Conservation (phyloP, 2,113 vertebrate genomes). For the Seriola rivoliana region DNA sequence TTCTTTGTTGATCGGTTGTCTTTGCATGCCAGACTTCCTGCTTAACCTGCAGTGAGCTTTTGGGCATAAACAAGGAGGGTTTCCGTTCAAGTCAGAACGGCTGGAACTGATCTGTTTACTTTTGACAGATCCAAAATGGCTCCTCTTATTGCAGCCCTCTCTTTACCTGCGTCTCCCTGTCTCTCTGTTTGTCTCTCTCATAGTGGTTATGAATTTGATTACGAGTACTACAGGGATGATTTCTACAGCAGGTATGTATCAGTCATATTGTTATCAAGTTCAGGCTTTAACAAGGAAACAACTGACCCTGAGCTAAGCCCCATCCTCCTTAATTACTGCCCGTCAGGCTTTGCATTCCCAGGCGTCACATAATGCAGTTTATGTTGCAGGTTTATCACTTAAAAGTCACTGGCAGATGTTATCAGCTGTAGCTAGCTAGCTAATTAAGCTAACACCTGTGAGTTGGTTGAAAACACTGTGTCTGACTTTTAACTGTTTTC, state of each 20-base stretch:
- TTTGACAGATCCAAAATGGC: constrained; percentile 59
- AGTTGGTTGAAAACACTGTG: background rate
- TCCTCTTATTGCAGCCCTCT: constrained; percentile 11
- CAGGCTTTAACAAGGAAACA: background rate
- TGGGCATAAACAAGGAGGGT: constrained; percentile 35
- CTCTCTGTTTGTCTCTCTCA: constrained; percentile 23
- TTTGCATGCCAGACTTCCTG: constrained; percentile 35
- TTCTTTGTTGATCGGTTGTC: constrained; percentile 19
- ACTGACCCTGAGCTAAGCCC: fast-evolving
- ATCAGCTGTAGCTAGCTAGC: background rate
- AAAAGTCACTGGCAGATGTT: background rate
- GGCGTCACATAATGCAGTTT: background rate
- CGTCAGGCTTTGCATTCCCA: background rate
- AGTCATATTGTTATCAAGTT: background rate
- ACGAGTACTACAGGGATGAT: constrained; percentile 99
- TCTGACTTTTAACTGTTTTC: background rate
- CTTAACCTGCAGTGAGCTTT: constrained; percentile 47
- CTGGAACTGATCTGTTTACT: constrained; percentile 50
- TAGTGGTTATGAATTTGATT: constrained; percentile 98
- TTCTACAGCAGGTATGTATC: constrained; percentile 96
- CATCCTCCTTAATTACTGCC: background rate
- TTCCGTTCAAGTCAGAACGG: constrained; percentile 36
- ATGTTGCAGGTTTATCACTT: background rate
- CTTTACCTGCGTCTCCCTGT: constrained; percentile 18
- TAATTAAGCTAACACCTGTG: background rate